A percentile compares a stretch with the other conserved stretches of the same genome.
Conservation (phyloP, 2,797 vertebrate species). For the Mallotus villosus region DNA sequence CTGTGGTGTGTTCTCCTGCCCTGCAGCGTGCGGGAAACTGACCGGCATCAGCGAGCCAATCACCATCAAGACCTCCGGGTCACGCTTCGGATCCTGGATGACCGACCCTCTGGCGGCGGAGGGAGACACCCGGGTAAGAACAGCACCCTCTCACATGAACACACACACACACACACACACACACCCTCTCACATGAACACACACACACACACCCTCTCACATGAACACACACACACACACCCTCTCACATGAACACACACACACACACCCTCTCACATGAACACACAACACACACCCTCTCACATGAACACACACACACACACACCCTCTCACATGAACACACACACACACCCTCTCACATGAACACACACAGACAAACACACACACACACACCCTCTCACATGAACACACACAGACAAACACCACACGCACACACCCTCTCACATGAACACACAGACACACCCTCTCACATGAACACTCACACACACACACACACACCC, state of each 20-base stretch:
- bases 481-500: not conserved
- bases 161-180: slow-evolving; percentile 1
- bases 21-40: slow-evolving; percentile 87
- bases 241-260: slow-evolving; percentile 8
- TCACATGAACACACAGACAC: slow-evolving; percentile 11
- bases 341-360: slow-evolving; percentile 8
- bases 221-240: slow-evolving; percentile 19
- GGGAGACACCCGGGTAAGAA: slow-evolving; percentile 83
- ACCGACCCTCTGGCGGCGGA: slow-evolving; percentile 84
- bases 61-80: slow-evolving; percentile 85
- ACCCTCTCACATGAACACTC: too few species aligned
- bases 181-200: not conserved
- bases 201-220: slow-evolving; percentile 8
- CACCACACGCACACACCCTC: not conserved
- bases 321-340: slow-evolving; percentile 1
- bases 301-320: not conserved
- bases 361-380: not conserved
- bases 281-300: not conserved
- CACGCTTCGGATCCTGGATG: slow-evolving; percentile 89
- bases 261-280: not conserved
- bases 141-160: slow-evolving; percentile 6
- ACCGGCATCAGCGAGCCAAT: slow-evolving; percentile 85
- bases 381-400: not conserved
- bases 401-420: not conserved
- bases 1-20: not conserved